Base-by-base conservation (phyloP, 2,113 vertebrate genomes). In the Uropsilus gracilis region DNA sequence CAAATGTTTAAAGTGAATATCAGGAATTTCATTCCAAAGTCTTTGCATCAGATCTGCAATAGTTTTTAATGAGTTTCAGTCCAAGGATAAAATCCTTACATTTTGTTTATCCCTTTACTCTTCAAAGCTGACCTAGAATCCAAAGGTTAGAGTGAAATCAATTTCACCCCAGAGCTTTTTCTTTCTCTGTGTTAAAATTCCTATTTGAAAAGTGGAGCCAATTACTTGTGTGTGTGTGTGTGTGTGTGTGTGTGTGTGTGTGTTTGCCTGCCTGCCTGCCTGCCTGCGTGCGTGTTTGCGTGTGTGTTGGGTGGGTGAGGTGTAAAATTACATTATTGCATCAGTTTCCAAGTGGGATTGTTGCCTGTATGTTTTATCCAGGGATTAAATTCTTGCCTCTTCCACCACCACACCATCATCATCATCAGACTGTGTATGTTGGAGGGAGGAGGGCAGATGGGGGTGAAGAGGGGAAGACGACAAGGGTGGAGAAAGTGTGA, bases 311-410 rank as follows among this genome's bases (percentile, higher is more conserved):
- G 30, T 12, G 37, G 69, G 24, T 57, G 39, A 71, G 59, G 28
- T 46, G 28, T 73, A 57, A 89, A 94, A 81, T 75, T n/a, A 75
- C 48, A 0, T 89, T 89, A 75, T 95, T 96, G 94, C 89, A 95
- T 97, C 76, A 68, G 17, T 94, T 90, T 81, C 94, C 61, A 88
- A 90, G 85, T 95, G 91, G 94, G 93, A 92, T 55, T 88, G 83
- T 93, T 66, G 89, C 55, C 32, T 95, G 82, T 94, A 95, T 96
- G 96, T 97, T 97, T 94, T 95, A 90, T 90, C 94, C 94, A 91
- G 93, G 95, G 95, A 96, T 98, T 97, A 97, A 96, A 97, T 53
- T 94, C 86, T 88, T 83, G 14, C 39, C 14, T 4, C 13, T 30
- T 3, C 50, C 12, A 4, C 20, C 5, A 11, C 44, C 34, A 14